Evolutionary conservation across 2,113 vertebrate genomes (phyloP).

Genomic region (Sterrhoptilus dennistouni): DNA sequence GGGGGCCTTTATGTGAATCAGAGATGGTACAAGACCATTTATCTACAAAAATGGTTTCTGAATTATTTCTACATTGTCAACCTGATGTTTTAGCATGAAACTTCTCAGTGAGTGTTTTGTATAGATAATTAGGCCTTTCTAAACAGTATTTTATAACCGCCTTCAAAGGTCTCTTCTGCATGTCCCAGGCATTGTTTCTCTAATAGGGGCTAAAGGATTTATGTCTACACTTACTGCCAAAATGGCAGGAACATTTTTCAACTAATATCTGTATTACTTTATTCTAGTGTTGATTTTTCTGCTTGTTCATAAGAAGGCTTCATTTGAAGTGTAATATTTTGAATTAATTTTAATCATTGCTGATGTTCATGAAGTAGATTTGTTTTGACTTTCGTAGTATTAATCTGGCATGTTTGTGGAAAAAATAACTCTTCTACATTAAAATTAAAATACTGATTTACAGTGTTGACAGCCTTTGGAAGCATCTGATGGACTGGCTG

Average conservation of each 20-base stretch:
- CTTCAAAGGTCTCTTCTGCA: background rate
- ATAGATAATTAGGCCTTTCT: constrained; percentile 40
- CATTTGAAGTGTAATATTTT: background rate
- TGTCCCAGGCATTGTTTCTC: background rate
- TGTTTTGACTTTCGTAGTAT: background rate
- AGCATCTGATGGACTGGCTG: background rate
- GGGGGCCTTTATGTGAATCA: background rate
- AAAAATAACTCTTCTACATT: background rate
- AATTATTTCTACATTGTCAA: background rate
- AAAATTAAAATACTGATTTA: background rate
- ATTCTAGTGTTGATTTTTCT: background rate
- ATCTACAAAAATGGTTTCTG: constrained; percentile 20
- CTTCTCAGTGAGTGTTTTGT: constrained; percentile 1
- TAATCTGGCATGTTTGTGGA: background rate
- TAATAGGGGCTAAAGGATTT: background rate
- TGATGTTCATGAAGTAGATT: background rate
- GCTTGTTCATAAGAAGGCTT: background rate
- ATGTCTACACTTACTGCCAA: background rate
- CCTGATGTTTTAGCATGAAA: background rate
- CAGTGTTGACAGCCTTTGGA: background rate
- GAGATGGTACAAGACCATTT: background rate
- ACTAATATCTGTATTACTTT: background rate
- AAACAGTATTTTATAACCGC: background rate
- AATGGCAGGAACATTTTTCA: background rate
- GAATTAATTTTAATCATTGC: background rate